A percentile compares a stretch with the other conserved stretches of the same genome.
Conservation (phyloP, 2,797 vertebrate genomes). For the Carcharodon carcharias region DNA sequence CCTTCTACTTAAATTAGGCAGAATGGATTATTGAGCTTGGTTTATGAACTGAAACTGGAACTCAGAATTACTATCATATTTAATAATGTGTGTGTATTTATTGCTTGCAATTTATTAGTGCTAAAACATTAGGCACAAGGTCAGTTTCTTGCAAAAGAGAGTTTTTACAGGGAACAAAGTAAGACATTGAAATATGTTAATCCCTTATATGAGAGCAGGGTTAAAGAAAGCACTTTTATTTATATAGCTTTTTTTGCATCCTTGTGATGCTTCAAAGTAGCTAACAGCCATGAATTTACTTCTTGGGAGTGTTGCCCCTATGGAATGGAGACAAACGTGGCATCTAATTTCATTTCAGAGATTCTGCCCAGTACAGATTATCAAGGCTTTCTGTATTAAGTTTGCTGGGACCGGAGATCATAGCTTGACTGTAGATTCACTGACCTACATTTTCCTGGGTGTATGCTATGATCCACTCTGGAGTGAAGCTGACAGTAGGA, state of each 20-base stretch:
- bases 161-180: not conserved
- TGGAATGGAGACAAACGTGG: not conserved
- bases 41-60: not conserved
- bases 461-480: not conserved
- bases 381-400: not conserved
- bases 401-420: not conserved
- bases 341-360: conserved; percentile 29
- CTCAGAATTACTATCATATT: not conserved
- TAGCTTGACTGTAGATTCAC: not conserved
- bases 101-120: not conserved
- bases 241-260: not conserved
- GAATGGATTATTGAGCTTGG: not conserved
- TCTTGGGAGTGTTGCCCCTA: not conserved
- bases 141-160: not conserved
- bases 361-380: not conserved
- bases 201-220: not conserved
- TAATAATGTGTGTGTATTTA: not conserved
- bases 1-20: not conserved
- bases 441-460: conserved; percentile 15
- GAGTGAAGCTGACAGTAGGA: not conserved
- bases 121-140: not conserved
- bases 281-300: not conserved
- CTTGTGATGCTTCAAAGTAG: not conserved
- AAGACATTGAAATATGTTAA: not conserved
- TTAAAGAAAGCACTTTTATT: not conserved